Evolutionary conservation across 2,113 vertebrate genomes (phyloP).

Genomic region (Cinclus mexicanus): DNA sequence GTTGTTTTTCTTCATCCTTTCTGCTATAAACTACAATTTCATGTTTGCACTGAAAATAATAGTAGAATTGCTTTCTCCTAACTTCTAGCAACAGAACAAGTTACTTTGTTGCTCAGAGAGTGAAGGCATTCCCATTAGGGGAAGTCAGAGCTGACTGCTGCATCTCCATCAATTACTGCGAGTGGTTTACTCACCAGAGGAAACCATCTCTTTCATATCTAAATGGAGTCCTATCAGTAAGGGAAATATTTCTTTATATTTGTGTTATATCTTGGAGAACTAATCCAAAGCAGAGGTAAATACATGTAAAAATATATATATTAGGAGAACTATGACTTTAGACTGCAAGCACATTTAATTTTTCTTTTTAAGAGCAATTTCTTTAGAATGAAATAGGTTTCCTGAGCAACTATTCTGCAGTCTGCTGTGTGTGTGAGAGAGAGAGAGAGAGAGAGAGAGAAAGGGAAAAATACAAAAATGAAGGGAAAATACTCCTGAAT

Average conservation of each 20-base stretch:
- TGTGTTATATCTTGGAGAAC: background rate
- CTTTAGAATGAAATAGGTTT: background rate
- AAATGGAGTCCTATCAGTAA: background rate
- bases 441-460: background rate
- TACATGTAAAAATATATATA: rapidly evolving
- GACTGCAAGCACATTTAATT: background rate
- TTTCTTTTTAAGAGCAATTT: background rate
- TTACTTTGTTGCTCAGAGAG: background rate
- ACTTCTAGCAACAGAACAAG: background rate
- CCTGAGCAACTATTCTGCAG: background rate
- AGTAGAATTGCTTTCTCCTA: background rate
- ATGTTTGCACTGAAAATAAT: background rate
- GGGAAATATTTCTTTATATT: background rate
- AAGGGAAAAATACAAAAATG: background rate
- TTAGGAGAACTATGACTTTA: background rate
- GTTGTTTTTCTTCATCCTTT: background rate
- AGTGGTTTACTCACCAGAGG: background rate
- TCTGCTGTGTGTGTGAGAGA: background rate
- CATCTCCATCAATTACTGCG: background rate
- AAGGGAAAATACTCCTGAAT: background rate
- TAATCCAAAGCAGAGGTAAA: background rate
- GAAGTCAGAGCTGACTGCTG: background rate
- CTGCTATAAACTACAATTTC: background rate
- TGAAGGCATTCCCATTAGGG: background rate
- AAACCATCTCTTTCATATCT: background rate